phyloP scores from a whole-genome alignment of 2,888 invertebrate genomes.

The Trimorus sp. region DNA sequence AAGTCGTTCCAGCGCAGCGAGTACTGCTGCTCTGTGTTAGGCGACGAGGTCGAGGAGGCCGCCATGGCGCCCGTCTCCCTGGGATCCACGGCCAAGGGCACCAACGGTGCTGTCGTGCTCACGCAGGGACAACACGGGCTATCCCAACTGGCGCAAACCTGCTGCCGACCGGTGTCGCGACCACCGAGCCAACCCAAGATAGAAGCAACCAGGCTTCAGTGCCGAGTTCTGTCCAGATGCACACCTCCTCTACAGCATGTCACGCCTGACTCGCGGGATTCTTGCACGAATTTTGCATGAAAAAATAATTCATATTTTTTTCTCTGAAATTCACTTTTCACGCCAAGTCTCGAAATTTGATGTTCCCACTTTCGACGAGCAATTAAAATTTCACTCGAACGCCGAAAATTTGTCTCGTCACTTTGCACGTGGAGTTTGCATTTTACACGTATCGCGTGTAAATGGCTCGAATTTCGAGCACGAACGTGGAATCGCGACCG shows the following conservation, averaged over 20 bases:
- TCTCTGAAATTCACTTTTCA: too few relatives aligned
- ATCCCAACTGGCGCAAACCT: conserved; percentile 45
- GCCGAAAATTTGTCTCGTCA: too few relatives aligned
- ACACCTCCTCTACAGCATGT: conserved; percentile 37
- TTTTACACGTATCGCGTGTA: too few relatives aligned
- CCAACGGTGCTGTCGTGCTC: conserved; percentile 81
- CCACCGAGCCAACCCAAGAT: too few relatives aligned
- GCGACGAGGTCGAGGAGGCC: conserved; percentile 81
- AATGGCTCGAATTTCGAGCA: too few relatives aligned
- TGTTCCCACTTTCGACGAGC: too few relatives aligned
- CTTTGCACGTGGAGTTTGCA: too few relatives aligned
- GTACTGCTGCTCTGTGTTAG: conserved; percentile 92
- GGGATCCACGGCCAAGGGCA: conserved; percentile 82
- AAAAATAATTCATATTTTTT: too few relatives aligned
- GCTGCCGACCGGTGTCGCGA: neutral
- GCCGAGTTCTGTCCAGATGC: conserved; percentile 16
- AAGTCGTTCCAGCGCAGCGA: conserved; percentile 97
- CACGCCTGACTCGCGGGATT: conserved; percentile 21
- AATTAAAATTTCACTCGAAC: too few relatives aligned
- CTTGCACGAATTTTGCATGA: neutral
- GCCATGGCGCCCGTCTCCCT: conserved; percentile 81
- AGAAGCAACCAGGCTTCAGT: too few relatives aligned
- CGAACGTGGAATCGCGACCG: too few relatives aligned
- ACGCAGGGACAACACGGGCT: conserved; percentile 72
- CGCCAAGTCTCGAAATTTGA: too few relatives aligned